These are phyloP conservation scores for Leucoraja erinaceus DNA, from an alignment of 2,113 vertebrate genomes.

Conservation along the genomic window DNA sequence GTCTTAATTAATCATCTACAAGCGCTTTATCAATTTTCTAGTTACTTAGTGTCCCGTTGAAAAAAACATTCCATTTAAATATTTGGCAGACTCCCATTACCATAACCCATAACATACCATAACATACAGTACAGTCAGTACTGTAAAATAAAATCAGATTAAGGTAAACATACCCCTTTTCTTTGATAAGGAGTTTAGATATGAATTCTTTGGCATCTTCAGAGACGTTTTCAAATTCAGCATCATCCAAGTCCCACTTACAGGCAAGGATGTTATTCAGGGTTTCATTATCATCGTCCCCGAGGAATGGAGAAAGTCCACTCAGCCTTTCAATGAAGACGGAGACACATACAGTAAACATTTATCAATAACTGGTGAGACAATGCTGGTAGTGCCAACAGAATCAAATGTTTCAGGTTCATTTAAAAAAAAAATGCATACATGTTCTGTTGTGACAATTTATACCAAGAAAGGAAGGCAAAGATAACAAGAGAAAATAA, in stretches of 20 bases:
- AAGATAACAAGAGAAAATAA: background rate
- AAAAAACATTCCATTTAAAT: background rate
- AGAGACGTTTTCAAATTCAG: constrained; percentile 77
- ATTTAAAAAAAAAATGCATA: background rate
- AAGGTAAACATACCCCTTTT: constrained; percentile 72
- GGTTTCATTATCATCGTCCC: constrained; percentile 88
- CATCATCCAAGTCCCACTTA: constrained; percentile 86
- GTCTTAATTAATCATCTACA: background rate
- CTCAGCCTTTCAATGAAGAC: constrained; percentile 63
- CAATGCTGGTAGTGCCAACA: background rate
- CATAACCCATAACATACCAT: too few species aligned
- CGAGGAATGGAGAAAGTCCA: constrained; percentile 89
- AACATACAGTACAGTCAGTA: too few species aligned
- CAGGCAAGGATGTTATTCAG: constrained; percentile 90
- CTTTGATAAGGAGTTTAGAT: constrained; percentile 85
- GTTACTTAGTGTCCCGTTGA: background rate
- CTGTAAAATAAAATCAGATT: background rate
- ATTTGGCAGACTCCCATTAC: background rate
- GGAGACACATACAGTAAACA: background rate
- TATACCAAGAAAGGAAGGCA: background rate
- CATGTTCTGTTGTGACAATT: background rate
- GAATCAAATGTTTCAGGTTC: background rate
- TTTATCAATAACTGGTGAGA: background rate
- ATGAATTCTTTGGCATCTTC: constrained; percentile 92
- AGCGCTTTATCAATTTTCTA: too few species aligned